phyloP scores from a whole-genome alignment of 2,113 vertebrate species.

The Acanthisitta chloris region DNA sequence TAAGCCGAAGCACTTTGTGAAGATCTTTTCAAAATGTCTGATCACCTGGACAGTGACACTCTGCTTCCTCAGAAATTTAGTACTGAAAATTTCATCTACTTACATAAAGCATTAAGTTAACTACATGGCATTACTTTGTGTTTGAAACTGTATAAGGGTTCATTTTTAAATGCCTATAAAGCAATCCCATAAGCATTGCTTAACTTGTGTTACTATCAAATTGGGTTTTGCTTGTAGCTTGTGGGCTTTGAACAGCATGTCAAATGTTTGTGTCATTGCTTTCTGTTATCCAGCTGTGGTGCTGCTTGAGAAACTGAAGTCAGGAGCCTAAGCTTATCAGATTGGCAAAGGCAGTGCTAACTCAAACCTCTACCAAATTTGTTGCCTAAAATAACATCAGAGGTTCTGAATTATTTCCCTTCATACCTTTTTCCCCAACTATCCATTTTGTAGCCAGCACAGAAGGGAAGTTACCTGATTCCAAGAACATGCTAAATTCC shows the following conservation, averaged over 20 bases:
- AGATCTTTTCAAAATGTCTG: neutral
- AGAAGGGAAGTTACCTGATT: neutral
- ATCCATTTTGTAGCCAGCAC: neutral
- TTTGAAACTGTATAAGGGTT: neutral
- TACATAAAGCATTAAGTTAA: neutral
- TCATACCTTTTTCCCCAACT: rapidly evolving
- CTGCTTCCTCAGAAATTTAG: neutral
- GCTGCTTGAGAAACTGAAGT: neutral
- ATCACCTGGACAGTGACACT: neutral
- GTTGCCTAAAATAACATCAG: neutral
- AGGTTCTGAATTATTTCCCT: neutral
- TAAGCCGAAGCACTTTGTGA: neutral
- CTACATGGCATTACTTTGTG: neutral
- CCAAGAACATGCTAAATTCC: neutral
- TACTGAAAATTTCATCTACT: neutral
- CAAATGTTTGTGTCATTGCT: neutral
- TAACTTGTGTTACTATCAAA: neutral
- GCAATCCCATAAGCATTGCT: neutral
- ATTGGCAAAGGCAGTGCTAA: neutral
- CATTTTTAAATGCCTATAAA: neutral
- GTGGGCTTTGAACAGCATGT: neutral
- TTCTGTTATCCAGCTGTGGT: neutral
- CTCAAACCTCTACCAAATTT: neutral
- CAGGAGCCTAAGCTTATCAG: neutral
- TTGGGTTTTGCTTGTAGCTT: neutral